Conservation (phyloP, 2,888 invertebrate species). For the Drosophila robusta region DNA sequence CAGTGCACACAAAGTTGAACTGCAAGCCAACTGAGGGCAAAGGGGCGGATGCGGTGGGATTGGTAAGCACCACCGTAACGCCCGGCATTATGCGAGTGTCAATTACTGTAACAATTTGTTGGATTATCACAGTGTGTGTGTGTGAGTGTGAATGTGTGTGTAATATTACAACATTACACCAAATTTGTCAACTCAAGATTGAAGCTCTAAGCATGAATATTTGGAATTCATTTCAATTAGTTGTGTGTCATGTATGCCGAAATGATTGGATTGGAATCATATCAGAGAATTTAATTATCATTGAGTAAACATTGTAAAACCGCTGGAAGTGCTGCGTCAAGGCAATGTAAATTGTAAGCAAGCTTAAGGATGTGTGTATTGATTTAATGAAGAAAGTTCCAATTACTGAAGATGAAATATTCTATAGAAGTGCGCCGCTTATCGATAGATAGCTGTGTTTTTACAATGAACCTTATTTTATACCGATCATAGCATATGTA, state of each 20-base stretch:
- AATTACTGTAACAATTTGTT: slow-evolving; percentile 74
- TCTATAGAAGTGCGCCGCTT: no score
- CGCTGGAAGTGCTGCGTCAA: neutral
- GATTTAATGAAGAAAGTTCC: neutral
- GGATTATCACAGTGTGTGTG: slow-evolving; percentile 50
- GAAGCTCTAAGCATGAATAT: slow-evolving; percentile 7
- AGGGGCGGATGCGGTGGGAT: neutral
- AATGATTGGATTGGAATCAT: neutral
- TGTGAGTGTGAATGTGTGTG: no score
- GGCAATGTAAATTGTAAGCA: neutral
- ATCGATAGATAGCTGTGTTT: no score
- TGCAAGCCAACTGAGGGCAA: no score
- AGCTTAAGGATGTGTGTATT: neutral
- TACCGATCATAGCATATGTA: no score
- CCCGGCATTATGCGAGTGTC: slow-evolving; percentile 58
- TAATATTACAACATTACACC: slow-evolving; percentile 20
- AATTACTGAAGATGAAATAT: no score
- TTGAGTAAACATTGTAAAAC: slow-evolving; percentile 5
- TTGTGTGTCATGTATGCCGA: slow-evolving; percentile 4
- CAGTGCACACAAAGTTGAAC: slow-evolving; percentile 20
- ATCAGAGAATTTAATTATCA: slow-evolving; percentile 19
- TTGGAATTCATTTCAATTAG: slow-evolving; percentile 56
- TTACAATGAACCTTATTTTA: no score
- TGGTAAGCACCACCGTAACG: slow-evolving; percentile 14
- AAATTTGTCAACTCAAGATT: slow-evolving; percentile 44